phyloP scores from a whole-genome alignment of 1,140 invertebrate genomes.

The Pseudoatta argentina region DNA sequence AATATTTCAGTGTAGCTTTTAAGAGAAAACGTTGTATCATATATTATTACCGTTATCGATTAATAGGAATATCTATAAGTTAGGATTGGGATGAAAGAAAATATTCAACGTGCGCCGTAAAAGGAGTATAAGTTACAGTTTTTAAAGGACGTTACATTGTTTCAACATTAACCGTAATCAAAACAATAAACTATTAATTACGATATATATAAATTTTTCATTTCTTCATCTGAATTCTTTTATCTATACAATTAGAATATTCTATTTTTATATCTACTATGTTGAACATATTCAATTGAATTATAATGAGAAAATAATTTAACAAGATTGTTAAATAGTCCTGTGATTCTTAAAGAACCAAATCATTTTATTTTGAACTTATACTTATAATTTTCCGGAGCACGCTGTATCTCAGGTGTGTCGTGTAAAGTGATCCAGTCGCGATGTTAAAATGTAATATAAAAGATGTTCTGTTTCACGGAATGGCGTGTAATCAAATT shows the following conservation, averaged over 20 bases:
- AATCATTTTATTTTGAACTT: not conserved
- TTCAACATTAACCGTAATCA: slow-evolving; percentile 1
- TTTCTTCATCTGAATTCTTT: slow-evolving; percentile 3
- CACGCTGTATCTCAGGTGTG: not conserved
- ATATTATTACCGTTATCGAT: slow-evolving; percentile 49
- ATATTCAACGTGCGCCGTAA: slow-evolving; percentile 18
- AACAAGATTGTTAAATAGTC: not conserved
- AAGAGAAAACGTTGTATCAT: slow-evolving; percentile 52
- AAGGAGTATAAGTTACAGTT: slow-evolving; percentile 27
- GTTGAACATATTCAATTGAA: slow-evolving; percentile 4
- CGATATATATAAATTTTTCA: slow-evolving; percentile 20
- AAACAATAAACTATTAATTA: slow-evolving; percentile 1
- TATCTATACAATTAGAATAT: not conserved
- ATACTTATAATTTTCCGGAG: slow-evolving; percentile 11
- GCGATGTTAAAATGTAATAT: not conserved
- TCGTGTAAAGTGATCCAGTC: slow-evolving; percentile 1
- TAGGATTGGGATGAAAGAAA: not conserved
- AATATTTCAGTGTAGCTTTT: slow-evolving; percentile 53
- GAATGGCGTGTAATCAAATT: not conserved
- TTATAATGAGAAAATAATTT: not conserved
- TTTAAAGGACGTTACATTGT: not conserved
- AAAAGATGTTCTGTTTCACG: not conserved
- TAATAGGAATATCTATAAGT: slow-evolving; percentile 45
- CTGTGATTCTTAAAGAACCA: not conserved
- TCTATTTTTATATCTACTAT: slow-evolving; percentile 5